A percentile compares a stretch with the other conserved stretches of the same genome.
phyloP scores from a whole-genome alignment of 2,797 vertebrate genomes.

The Halcyon badia region DNA sequence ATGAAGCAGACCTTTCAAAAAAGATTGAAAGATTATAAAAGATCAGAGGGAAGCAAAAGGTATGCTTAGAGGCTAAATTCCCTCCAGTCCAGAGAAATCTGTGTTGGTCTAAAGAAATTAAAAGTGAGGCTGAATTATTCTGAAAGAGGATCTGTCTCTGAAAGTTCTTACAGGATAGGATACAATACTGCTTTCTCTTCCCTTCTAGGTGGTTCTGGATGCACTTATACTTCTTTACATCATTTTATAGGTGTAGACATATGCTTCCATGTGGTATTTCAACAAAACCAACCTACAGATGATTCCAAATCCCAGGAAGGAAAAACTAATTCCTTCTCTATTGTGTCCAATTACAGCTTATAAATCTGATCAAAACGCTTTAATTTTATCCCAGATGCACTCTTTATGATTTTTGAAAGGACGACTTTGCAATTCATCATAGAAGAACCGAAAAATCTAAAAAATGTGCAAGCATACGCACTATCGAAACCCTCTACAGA shows the following conservation, averaged over 20 bases:
- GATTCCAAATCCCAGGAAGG: background rate
- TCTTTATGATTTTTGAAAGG: background rate
- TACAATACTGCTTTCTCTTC: background rate
- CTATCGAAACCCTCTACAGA: conserved; percentile 16
- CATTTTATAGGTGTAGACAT: background rate
- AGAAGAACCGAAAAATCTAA: conserved; percentile 17
- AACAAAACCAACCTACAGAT: background rate
- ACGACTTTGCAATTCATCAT: background rate
- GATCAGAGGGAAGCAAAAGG: background rate
- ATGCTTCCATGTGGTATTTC: background rate
- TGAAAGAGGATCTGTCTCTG: background rate
- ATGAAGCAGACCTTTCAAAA: background rate
- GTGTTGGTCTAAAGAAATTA: background rate
- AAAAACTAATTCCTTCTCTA: background rate
- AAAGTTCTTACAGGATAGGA: background rate
- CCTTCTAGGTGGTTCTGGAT: background rate
- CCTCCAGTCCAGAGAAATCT: background rate
- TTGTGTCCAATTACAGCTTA: conserved; percentile 17
- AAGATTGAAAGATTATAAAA: background rate
- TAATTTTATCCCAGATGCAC: background rate
- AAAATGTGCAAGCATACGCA: background rate
- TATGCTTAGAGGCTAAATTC: background rate
- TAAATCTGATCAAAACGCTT: conserved; percentile 34
- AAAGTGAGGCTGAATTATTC: background rate
- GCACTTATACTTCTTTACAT: background rate